Evolutionary conservation across 2,113 vertebrate genomes (phyloP).

Genomic region (Pavo muticus): DNA sequence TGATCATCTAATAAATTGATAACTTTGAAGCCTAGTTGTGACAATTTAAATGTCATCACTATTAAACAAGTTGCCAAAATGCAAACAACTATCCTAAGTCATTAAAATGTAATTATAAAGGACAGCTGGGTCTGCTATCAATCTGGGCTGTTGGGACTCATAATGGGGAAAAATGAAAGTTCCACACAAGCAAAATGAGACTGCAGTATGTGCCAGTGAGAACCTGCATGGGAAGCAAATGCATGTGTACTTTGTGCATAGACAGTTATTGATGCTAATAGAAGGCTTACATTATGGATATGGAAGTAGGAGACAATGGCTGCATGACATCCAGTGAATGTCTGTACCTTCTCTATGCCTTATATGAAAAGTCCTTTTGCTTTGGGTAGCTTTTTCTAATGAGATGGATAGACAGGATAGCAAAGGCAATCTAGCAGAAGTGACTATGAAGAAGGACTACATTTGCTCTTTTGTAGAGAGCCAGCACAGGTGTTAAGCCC

Average conservation of each 20-base stretch:
- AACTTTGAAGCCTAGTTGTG: constrained; percentile 70
- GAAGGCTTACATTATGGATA: background rate
- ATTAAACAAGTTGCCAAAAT: constrained; percentile 75
- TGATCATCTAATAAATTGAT: constrained; percentile 74
- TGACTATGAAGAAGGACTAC: background rate
- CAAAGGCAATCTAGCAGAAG: background rate
- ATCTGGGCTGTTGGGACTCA: constrained; percentile 60
- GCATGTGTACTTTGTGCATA: accelerated
- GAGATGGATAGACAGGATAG: background rate
- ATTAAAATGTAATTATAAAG: constrained; percentile 74
- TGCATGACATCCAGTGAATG: background rate
- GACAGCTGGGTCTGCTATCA: constrained; percentile 70
- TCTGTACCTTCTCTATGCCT: background rate
- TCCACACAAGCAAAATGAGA: constrained; percentile 15
- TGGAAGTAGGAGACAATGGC: background rate
- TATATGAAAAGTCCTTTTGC: background rate
- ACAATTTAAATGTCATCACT: constrained; percentile 76
- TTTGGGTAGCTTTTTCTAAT: background rate
- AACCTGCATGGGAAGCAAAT: background rate
- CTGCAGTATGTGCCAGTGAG: background rate
- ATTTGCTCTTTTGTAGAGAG: background rate
- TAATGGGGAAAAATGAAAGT: constrained; percentile 54
- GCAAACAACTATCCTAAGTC: constrained; percentile 67
- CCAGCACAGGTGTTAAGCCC: background rate
- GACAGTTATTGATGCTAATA: background rate